Evolutionary conservation across 2,888 invertebrate genomes (phyloP), one percentile per base, ranked within the genome.

Genomic region (Camponotus fellah): DNA sequence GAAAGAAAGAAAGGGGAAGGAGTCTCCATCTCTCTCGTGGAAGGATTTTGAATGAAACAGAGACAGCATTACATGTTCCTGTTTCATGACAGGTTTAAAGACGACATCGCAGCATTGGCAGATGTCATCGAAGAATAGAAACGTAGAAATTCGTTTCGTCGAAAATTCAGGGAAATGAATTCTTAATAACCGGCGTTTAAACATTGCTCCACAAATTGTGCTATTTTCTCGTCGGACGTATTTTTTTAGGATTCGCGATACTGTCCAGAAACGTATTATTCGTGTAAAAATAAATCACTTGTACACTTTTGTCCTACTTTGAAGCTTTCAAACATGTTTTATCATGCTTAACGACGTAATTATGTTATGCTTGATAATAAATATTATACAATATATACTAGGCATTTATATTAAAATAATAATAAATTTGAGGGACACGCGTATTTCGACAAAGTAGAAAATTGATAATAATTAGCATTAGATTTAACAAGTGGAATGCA

Each of bases 51-150:
- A 71, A 83, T 76, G 83, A 83, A 83, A 83, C 83, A 66, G 62
- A 84, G 83, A 72, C 79, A 37, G 71, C 56, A n/a, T 83, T 79
- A 43, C 26, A 26, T 69, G 85, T 84, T 85, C 75, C 60, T 68
- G 72, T 83, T 77, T 77, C 75, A 69, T 43, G 83, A 84, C 82
- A 74, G 74, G 49, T 68, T 83, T 74, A 84, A 74, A 83, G 43
- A 56, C 66, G 84, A 84, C 65, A 71, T 58, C 75, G 46, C 82
- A 53, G 83, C 83, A 66, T 62, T 53, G 71, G 75, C 40, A 72
- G 79, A 34, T 80, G 64, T 53, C 62, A 46, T 26, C 64, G 64
- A 62, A 32, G 71, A 64, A 62, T 77, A 49, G 58, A 34, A 69
- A 40, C 43, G 40, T 40, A 37, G 26, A 26, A 26, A 26, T 26